Conservation (phyloP, 2,113 vertebrate genomes). For the Bufo bufo region DNA sequence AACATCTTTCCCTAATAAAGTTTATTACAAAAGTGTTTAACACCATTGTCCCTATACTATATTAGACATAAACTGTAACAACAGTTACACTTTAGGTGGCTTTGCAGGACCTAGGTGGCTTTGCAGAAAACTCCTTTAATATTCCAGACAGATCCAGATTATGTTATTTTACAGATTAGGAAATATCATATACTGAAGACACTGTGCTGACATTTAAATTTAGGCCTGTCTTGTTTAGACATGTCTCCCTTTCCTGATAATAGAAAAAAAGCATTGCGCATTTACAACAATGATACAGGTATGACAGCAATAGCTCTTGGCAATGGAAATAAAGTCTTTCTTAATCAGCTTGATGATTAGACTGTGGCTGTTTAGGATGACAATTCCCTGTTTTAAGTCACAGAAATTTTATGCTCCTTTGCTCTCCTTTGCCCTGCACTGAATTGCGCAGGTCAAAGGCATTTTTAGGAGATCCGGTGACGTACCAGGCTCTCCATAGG, state of each 20-base stretch:
- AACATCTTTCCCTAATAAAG: no score
- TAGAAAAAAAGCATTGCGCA: not conserved
- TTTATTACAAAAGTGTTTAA: no score
- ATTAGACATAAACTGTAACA: no score
- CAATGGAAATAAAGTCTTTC: not conserved
- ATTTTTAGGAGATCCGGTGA: no score
- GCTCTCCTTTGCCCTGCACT: no score
- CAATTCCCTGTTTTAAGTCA: no score
- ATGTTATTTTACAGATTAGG: not conserved
- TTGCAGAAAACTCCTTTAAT: not conserved
- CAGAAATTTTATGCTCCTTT: no score
- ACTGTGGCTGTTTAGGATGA: not conserved
- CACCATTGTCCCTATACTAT: no score
- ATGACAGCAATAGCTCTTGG: not conserved
- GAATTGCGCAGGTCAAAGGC: no score
- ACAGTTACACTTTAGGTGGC: no score
- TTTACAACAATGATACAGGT: not conserved
- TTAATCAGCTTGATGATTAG: not conserved
- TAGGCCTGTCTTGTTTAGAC: not conserved
- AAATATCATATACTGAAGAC: not conserved
- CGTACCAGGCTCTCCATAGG: no score
- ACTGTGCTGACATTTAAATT: not conserved
- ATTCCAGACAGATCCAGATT: not conserved
- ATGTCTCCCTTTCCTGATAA: not conserved
- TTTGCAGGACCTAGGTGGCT: no score